These are phyloP conservation scores for Aleiodes testaceus DNA, from an alignment of 2,888 invertebrate genomes.

Conservation along the genomic window DNA sequence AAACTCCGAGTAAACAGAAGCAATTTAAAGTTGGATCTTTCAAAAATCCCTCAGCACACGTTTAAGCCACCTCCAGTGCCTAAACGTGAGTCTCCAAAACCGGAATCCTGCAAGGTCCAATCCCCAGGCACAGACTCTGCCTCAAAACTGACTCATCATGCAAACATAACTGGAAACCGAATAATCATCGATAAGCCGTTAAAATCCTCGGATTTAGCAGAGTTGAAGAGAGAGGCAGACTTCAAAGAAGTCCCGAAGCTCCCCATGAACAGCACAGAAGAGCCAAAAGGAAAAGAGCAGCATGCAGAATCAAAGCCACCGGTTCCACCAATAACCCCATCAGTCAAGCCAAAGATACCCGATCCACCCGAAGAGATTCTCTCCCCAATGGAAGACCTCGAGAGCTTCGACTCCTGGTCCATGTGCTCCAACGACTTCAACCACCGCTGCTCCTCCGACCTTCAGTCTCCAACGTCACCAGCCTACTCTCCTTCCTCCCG, in stretches of 20 bases:
- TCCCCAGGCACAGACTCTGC: constrained; percentile 52
- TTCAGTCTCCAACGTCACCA: constrained; percentile 74
- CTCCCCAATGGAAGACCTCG: constrained; percentile 78
- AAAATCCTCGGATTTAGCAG: constrained; percentile 55
- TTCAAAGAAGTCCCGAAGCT: constrained; percentile 34
- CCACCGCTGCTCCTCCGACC: constrained; percentile 61
- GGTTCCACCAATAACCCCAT: constrained; percentile 11
- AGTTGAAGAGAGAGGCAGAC: constrained; percentile 54
- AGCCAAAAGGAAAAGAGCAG: not conserved
- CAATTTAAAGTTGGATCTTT: constrained; percentile 65
- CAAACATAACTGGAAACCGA: constrained; percentile 60
- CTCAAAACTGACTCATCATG: constrained; percentile 59
- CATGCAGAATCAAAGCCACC: constrained; percentile 18
- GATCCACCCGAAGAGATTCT: constrained; percentile 58
- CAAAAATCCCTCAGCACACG: constrained; percentile 68
- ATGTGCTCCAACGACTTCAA: constrained; percentile 76
- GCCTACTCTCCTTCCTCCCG: constrained; percentile 59
- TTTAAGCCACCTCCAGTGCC: constrained; percentile 55
- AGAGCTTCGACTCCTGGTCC: constrained; percentile 80
- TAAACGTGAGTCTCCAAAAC: constrained; percentile 56
- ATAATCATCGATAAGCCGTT: constrained; percentile 60
- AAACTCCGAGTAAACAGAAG: constrained; percentile 51
- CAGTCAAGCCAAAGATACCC: constrained; percentile 20
- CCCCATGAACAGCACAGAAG: constrained; percentile 15
- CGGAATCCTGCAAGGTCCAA: constrained; percentile 41